Evolutionary conservation across 2,113 vertebrate genomes (phyloP), one percentile per base, ranked within the genome.

Genomic region (Sapajus apella): DNA sequence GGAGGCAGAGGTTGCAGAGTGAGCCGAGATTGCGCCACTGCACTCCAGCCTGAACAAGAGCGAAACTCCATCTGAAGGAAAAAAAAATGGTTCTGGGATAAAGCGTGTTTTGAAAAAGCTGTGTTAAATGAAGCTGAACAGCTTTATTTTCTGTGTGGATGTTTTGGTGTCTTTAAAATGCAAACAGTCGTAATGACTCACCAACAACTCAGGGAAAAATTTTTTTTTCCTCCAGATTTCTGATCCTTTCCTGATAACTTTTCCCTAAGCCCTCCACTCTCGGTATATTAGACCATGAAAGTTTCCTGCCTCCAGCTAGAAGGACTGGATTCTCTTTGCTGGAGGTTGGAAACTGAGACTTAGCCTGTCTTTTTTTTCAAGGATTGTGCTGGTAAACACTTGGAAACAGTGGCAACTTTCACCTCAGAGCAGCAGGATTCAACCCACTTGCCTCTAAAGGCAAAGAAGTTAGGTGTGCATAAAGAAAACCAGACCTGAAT

Each of bases 91-190:
- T n/a, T 80, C 20, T 35, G 6, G 2, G 7, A 21, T 92, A 45
- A 72, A 95, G 45, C 12, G 32, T 72, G 56, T 86, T 95, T 92
- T 47, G 45, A 55, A 77, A n/a, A 85, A 37, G 7, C 37, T 84
- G 8, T 83, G n/a, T 77, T 83, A 52, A 88, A 76, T n/a, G 52
- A 61, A 80, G 20, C 2, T 45, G 32, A 50, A 35, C 11, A 92
- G 14, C 50, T 45, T 72, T 55, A 35, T 58, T 82, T 66, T 77
- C 23, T 40, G 4, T 52, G 35, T 47, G 21, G 17, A 64, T 64
- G 2, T 43, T 94, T 73, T 50, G 1, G 0, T 21, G 43, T 83
- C 23, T 82, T 91, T 72, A 68, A 64, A 35, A 90, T 52, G 32
- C 5, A 18, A 70, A 43, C 27, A 88, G 8, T 6, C 18, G 25